Conservation (phyloP, 2,113 vertebrate species). For the Ceuthmochares aereus region DNA sequence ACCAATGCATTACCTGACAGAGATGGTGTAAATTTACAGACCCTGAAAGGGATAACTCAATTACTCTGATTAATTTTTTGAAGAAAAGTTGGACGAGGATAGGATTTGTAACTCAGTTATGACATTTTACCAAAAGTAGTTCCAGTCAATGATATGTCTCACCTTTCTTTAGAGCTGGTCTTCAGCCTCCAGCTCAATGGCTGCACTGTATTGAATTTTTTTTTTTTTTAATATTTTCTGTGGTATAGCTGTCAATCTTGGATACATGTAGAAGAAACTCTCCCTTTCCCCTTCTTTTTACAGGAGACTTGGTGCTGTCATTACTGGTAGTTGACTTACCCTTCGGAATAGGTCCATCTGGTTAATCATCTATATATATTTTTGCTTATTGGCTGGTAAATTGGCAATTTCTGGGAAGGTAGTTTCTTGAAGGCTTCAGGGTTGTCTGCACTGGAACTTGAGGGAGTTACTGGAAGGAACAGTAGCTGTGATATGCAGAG, state of each 20-base stretch:
- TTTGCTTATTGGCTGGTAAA: not conserved
- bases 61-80: not conserved
- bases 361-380: not conserved
- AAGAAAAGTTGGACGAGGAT: not conserved
- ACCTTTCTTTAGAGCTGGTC: not conserved
- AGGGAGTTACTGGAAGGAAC: not conserved
- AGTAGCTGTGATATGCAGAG: not conserved
- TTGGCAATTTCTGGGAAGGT: not conserved
- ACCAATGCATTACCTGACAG: not conserved
- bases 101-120: conserved; percentile 20
- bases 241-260: conserved; percentile 11
- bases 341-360: not conserved
- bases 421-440: not conserved
- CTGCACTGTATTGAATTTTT: conserved; percentile 8
- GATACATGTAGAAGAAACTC: not conserved
- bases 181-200: not conserved
- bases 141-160: conserved; percentile 4
- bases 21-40: not conserved
- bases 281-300: not conserved
- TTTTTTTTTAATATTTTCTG: conserved; percentile 1
- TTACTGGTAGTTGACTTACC: not conserved
- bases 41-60: not conserved
- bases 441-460: not conserved
- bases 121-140: conserved; percentile 23
- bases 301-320: not conserved